Base-by-base conservation (phyloP, 2,797 vertebrate genomes). In the Acrossocheilus fasciatus region DNA sequence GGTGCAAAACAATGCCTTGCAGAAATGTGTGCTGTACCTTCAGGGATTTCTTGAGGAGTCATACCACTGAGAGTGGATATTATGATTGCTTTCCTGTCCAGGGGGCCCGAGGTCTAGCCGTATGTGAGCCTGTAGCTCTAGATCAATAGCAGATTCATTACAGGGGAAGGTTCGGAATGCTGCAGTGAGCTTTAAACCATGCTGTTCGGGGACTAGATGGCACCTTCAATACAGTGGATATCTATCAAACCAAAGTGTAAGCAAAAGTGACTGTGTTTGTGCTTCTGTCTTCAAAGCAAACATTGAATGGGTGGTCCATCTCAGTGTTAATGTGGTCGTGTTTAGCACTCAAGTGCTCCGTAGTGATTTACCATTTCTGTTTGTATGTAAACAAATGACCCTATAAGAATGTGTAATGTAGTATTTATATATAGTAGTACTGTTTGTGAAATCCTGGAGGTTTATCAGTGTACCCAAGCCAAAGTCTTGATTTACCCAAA, bases 61-160 rank as follows among this genome's bases (percentile, higher is more conserved):
- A 66, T 39, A 50, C 68, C 47, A 50, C 34, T 52, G 78, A 82
- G 84, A 87, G 72, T 64, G 41, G 70, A 81, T 84, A 41, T 87
- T 78, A 69, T 64, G 45, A 79, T 89, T 84, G 75, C 66, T 30
- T 83, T 86, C 81, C 59, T 76, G 57, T 69, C 82, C 79, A 77
- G 52, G 41, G 45, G 36, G 47, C 68, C 64, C 52, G 73, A 72
- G 82, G 84, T 73, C 77, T 86, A 30, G 39, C 57, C 20, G 34
- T 59, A 66, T 50, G 69, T 50, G 73, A 79, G 70, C 45, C 77
- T 77, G 26, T 66, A 57, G 52, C 52, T 87, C 72, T 66, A 57
- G 78, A 89, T 86, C 79, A 66, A 91, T 89, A 76, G 69, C 47
- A 85, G 79, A 77, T 88, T 89, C 79, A 88, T 91, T 91, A 82